Base-by-base conservation (phyloP, 2,113 vertebrate genomes). In the Daboia siamensis region DNA sequence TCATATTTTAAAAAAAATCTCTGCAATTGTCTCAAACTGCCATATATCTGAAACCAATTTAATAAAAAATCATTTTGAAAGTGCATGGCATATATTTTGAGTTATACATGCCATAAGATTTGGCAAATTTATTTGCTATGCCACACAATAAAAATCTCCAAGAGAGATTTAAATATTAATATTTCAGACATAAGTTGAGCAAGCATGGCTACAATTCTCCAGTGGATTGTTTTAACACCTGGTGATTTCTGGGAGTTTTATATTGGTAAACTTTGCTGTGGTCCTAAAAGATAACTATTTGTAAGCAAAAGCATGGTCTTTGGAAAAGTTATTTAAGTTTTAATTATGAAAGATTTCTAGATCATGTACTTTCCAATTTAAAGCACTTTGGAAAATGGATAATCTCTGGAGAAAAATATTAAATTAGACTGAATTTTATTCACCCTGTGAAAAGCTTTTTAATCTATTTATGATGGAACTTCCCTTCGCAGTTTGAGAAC, bases 71-170 rank as follows among this genome's bases (percentile, higher is more conserved):
- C 94, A 92, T 96, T 95, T 94, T 94, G 94, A 90, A 64, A 29
- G 92, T 96, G 64, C 96, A 91, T 88, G 90, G 89, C 93, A 96
- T 95, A 93, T 85, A 6, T 95, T 96, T 95, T 87, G 92, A 94
- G 44, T 33, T 74, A 51, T 56, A 56, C 9, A 92, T 96, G 95
- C 90, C 87, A 93, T 95, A 91, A 88, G 88, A 91, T 94, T 97
- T 95, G 94, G 95, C 96, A 91, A 97, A 97, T 95, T 95, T 95
- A 89, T 94, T 94, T 91, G 93, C 97, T 98, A 97, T 97, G 97
- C 97, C 97, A 96, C 97, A 97, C 88, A 97, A 97, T 94, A 96
- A 97, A 94, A 94, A 57, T 94, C 94, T 96, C 94, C 92, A 96
- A 96, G 96, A 94, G 94, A 96, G 94, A 74, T 88, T 39, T 64